A percentile compares a stretch with the other conserved stretches of the same genome.
Evolutionary conservation across 1,140 invertebrate genomes (phyloP).

Genomic region (Anoplophora glabripennis): DNA sequence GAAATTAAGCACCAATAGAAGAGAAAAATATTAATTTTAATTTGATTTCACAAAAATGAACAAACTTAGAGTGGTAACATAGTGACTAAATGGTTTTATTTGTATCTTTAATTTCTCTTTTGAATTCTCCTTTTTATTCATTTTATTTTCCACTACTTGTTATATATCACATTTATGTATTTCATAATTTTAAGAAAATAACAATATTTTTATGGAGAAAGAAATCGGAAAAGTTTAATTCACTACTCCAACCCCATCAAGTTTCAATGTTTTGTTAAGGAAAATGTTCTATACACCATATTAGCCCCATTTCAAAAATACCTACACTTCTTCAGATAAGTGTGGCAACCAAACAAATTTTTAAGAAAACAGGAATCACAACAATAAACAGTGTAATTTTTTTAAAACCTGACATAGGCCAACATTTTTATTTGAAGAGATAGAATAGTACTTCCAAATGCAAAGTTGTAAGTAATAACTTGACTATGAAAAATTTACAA

Average conservation of each 20-base stretch:
- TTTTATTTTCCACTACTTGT: neutral
- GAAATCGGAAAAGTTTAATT: neutral
- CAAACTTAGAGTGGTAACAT: neutral
- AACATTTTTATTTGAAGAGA: too few relatives aligned
- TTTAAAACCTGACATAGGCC: too few relatives aligned
- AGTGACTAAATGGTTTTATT: neutral
- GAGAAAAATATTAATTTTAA: neutral
- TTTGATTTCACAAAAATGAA: neutral
- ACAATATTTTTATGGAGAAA: neutral
- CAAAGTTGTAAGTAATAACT: too few relatives aligned
- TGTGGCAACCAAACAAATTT: neutral
- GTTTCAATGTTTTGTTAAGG: neutral
- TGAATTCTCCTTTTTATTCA: neutral
- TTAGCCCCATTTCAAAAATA: neutral
- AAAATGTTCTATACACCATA: neutral
- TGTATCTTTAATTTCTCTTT: neutral
- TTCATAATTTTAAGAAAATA: neutral
- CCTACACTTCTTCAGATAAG: neutral
- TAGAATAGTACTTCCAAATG: too few relatives aligned
- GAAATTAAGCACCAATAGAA: neutral
- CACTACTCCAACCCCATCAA: neutral
- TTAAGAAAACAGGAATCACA: neutral
- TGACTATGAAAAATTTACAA: too few relatives aligned
- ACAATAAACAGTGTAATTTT: too few relatives aligned
- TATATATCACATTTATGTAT: conserved; percentile 3